These are phyloP conservation scores for Flexamia atlantica DNA, from an alignment of 2,888 invertebrate genomes.

Conservation along the genomic window DNA sequence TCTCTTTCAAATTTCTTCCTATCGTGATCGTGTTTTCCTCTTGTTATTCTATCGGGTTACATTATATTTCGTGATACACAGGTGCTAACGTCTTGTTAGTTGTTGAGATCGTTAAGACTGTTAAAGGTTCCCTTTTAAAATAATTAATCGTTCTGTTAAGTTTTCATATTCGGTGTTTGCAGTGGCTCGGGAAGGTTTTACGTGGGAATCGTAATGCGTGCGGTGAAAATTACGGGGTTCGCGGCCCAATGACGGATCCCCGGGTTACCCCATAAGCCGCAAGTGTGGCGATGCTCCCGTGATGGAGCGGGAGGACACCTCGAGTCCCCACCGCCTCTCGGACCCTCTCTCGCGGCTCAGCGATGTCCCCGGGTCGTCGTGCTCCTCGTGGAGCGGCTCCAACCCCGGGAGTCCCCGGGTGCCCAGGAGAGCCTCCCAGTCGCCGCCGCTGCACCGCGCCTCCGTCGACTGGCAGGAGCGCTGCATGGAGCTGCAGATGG, in stretches of 20 bases:
- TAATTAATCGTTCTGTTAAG: too few species aligned
- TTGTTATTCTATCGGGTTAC: conserved; percentile 33
- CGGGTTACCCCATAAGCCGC: not conserved
- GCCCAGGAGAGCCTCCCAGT: conserved; percentile 75
- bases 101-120: conserved; percentile 13
- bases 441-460: conserved; percentile 70
- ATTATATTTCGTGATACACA: not conserved
- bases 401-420: conserved; percentile 76
- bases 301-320: conserved; percentile 44
- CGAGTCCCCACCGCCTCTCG: conserved; percentile 73
- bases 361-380: conserved; percentile 78
- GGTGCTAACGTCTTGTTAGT: conserved; percentile 24
- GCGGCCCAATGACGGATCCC: conserved; percentile 13
- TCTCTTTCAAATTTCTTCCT: conserved; percentile 4
- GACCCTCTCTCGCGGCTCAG: conserved; percentile 88
- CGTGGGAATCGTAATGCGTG: not conserved
- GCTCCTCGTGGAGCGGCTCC: conserved; percentile 74
- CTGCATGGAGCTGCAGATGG: conserved; percentile 90
- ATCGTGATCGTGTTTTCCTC: conserved; percentile 30
- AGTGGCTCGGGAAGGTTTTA: too few species aligned
- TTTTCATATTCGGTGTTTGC: not conserved
- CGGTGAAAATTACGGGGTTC: not conserved
- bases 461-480: conserved; percentile 91
- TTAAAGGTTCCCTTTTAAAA: not conserved
- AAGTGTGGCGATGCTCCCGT: not conserved